Evolutionary conservation across 2,888 invertebrate genomes (phyloP), one percentile per base, ranked within the genome.

Genomic region (Thera britannica): DNA sequence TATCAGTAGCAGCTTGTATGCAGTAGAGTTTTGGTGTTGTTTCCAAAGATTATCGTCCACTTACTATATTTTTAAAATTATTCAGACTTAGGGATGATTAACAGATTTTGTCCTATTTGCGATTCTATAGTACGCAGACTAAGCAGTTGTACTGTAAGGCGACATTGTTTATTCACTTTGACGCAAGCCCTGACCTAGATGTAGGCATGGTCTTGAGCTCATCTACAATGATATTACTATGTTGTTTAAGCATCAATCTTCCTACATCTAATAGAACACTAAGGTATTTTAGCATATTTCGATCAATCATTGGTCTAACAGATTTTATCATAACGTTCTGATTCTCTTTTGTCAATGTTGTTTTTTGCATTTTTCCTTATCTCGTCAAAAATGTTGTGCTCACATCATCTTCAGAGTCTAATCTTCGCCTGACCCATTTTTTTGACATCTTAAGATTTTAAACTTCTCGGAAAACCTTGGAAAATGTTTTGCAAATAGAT

Each of bases 161-260:
- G 23, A 8, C 34, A 52, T 52, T 52, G 34, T 52, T 63, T 58
- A 61, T 63, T 68, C 65, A 68, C 65, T 68, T 62, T 61, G 52
- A 66, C 55, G 38, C 58, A 46, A 72, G 71, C 89, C 88, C 80
- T 89, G 88, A 86, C 88, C 87, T 73, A 83, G 75, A 82, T 87
- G 68, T 52, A 72, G 71, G 60, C 60, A 62, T 64, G 67, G 48
- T 72, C 69, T 68, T 67, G 70, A 65, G 60, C 56, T 65, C 6
- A 64, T 66, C 51, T 57, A 51, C 58, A 44, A 58, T 44, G 41
- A 9, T 46, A 52, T 8, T 48, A 49, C 7, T 52, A 52, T 54
- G 58, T 6, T 44, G 44, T 44, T 44, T 44, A 44, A 7, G 44
- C 44, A 44, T 44, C 8, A 2, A 44, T 44, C 7, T 44, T 7